Percentiles rank a stretch among this genome's conserved stretches.
phyloP scores from a whole-genome alignment of 2,113 vertebrate genomes.

The Tapirus terrestris region DNA sequence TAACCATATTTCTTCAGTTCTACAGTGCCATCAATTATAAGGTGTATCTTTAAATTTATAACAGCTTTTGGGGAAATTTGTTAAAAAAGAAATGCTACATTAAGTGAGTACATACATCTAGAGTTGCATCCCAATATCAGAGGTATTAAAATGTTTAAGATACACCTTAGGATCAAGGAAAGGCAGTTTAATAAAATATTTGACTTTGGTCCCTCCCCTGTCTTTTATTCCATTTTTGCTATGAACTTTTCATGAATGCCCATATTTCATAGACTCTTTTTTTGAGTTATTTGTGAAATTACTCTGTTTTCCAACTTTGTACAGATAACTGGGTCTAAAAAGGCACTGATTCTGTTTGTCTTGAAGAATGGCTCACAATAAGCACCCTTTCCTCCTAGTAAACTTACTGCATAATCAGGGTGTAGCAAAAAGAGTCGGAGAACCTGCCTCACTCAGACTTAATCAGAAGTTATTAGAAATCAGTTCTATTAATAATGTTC shows the following conservation, averaged over 20 bases:
- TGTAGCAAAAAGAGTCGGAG: background rate
- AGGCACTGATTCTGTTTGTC: background rate
- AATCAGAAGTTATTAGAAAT: conserved; percentile 21
- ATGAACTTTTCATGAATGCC: background rate
- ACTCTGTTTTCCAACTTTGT: conserved; percentile 17
- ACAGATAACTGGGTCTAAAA: background rate
- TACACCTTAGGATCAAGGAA: background rate
- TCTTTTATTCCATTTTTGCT: conserved; percentile 53
- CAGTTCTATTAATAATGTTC: background rate
- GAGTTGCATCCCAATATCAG: background rate
- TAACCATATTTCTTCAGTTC: conserved; percentile 37
- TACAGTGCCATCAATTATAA: background rate
- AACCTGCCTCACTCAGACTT: background rate
- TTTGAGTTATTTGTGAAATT: conserved; percentile 39
- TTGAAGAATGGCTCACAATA: background rate
- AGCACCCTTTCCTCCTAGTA: background rate
- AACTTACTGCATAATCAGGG: background rate
- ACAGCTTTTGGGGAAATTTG: background rate
- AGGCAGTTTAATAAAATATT: background rate
- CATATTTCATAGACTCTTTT: background rate
- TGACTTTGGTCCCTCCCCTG: background rate
- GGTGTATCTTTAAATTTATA: background rate
- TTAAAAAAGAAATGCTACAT: background rate
- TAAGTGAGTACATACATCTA: background rate
- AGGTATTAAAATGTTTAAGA: conserved; percentile 5